Base-by-base conservation (phyloP, 2,888 invertebrate genomes). In the Taenaris catops region DNA sequence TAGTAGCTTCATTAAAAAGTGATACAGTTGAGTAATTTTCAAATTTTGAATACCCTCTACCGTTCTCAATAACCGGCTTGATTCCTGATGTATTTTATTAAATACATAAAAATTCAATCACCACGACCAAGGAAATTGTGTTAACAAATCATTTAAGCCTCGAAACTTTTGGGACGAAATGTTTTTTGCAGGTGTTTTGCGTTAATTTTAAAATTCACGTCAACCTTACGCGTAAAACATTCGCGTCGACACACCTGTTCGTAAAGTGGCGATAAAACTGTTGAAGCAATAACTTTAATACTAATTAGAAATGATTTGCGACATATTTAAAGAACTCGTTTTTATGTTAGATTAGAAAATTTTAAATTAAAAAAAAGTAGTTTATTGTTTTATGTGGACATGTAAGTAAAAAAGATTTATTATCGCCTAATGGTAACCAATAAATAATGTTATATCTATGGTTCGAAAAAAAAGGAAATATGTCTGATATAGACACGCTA, bases 251-350 rank as follows among this genome's bases (percentile, higher is more conserved):
- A 27, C 33, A 39, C 36, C 39, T 42, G 25, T 12, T 10, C 7
- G 8, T 31, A 40, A 29, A 33, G 34, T 26, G 16, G 5, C 16
- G 14, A 37, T 34, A 39, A 36, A 43, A 40, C 23, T 34, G 2
- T 43, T 29, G 6, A 44, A 18, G 18, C 9, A 21, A 28, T 25
- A 23, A 25, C 31, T 31, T 25, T 27, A 24, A 10, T 14, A 25
- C 28, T 44, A 40, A 39, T 38, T 38, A 26, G 23, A 26, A 41
- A 34, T 35, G 28, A 37, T 37, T 34, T 43, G 36, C 29, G 26
- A 44, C 34, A 37, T 4, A 24, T 37, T 18, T 21, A 18, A 4
- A 16, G 3, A 34, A 44, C 40, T 18, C n/a, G 37, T 40, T 40
- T 10, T 27, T 27, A 8, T 32, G 4, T 4, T 12, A 26, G 16